Conservation (phyloP, 2,797 vertebrate species). For the Danionella dracula region DNA sequence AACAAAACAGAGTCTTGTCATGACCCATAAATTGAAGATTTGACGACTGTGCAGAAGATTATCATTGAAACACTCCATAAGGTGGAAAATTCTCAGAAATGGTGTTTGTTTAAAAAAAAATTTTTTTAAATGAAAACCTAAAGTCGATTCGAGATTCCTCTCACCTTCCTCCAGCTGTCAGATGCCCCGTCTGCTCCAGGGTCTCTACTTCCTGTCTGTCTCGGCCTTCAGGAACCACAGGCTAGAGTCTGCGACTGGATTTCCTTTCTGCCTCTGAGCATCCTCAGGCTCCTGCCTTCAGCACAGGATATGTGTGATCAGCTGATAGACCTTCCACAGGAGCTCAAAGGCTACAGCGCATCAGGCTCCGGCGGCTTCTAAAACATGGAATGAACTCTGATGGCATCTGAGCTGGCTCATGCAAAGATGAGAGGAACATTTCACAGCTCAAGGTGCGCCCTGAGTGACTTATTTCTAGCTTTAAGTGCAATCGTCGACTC, state of each 20-base stretch:
- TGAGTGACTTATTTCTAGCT: constrained; percentile 42
- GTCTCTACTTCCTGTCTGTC: constrained; percentile 23
- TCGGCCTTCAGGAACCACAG: constrained; percentile 7
- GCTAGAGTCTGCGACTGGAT: constrained; percentile 5
- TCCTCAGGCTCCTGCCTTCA: background rate
- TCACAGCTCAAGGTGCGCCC: constrained; percentile 20
- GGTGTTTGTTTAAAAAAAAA: too few species aligned
- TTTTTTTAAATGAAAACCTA: too few species aligned
- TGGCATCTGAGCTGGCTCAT: background rate
- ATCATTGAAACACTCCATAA: too few species aligned
- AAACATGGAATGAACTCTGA: background rate
- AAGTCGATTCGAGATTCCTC: too few species aligned
- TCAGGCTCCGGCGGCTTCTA: background rate
- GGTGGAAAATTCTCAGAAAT: too few species aligned
- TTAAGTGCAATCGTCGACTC: background rate
- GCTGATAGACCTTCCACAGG: constrained; percentile 8
- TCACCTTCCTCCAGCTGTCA: too few species aligned
- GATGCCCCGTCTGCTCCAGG: background rate
- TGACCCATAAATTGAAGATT: too few species aligned
- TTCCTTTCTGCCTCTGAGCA: constrained; percentile 14
- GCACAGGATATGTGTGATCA: constrained; percentile 28
- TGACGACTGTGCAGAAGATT: too few species aligned
- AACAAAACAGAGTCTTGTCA: too few species aligned
- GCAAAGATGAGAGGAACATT: constrained; percentile 2
- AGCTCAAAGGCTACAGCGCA: background rate